Percentiles rank a stretch among this genome's conserved stretches.
These are phyloP conservation scores for Nomada goodeniana DNA, from an alignment of 2,888 invertebrate species.

Conservation along the genomic window DNA sequence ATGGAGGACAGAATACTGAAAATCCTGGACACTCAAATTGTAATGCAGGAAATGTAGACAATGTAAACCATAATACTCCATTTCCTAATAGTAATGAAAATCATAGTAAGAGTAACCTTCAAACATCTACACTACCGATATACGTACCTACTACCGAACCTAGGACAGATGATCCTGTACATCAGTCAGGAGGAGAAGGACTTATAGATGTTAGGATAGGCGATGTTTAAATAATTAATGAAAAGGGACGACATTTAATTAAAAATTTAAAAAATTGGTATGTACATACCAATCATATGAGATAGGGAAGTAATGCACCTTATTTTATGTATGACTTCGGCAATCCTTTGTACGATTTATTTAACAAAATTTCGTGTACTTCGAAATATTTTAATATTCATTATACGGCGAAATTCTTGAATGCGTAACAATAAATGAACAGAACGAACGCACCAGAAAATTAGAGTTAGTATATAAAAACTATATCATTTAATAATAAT, in stretches of 20 bases:
- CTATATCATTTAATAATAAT: no score
- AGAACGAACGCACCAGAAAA: no score
- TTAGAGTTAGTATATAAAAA: no score
- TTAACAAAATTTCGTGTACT: no score
- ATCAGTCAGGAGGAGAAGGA: constrained; percentile 29
- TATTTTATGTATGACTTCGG: no score
- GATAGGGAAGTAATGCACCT: no score
- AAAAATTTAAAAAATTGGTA: background rate
- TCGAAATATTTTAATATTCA: no score
- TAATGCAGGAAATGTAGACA: background rate
- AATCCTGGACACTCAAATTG: background rate
- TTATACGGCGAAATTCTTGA: no score
- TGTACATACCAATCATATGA: background rate
- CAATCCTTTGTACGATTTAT: no score
- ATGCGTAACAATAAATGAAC: no score
- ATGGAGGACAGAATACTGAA: background rate
- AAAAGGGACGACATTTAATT: background rate
- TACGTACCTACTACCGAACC: background rate
- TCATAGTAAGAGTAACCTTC: background rate
- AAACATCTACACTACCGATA: background rate
- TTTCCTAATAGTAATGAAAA: background rate
- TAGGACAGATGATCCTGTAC: background rate
- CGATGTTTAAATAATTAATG: background rate
- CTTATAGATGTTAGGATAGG: constrained; percentile 37
- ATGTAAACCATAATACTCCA: background rate